Evolutionary conservation across 2,888 invertebrate species (phyloP).

Genomic region (Agelastica alni): DNA sequence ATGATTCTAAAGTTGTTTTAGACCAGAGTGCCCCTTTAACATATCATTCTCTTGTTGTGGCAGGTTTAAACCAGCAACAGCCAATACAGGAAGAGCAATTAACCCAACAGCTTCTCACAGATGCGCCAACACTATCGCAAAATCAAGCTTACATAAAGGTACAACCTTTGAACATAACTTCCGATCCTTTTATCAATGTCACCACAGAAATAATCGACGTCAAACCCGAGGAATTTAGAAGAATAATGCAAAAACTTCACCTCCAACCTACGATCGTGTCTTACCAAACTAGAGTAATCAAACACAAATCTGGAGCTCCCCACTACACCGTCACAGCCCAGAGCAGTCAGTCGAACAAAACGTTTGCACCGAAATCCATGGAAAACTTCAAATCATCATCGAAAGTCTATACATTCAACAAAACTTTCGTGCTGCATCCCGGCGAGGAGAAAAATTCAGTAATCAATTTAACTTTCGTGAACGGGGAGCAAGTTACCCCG

Average conservation of each 20-base stretch:
- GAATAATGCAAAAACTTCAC: slow-evolving; percentile 11
- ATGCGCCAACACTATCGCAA: background rate
- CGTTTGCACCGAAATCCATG: slow-evolving; percentile 12
- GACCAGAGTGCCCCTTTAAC: too few species aligned
- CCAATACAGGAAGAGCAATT: too few species aligned
- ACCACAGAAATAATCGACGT: slow-evolving; percentile 44
- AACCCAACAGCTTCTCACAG: too few species aligned
- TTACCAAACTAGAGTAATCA: slow-evolving; percentile 1
- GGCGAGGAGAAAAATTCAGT: slow-evolving; percentile 21
- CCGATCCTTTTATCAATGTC: slow-evolving; percentile 36
- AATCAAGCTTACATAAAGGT: background rate
- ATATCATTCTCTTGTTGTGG: too few species aligned
- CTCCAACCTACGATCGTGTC: slow-evolving; percentile 15
- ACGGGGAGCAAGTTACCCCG: slow-evolving; percentile 38
- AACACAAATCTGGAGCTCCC: slow-evolving; percentile 5
- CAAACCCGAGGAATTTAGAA: slow-evolving; percentile 31
- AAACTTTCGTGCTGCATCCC: slow-evolving; percentile 28
- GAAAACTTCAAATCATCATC: slow-evolving; percentile 16
- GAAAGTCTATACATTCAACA: slow-evolving; percentile 25
- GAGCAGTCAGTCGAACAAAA: slow-evolving; percentile 16
- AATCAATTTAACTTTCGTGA: slow-evolving; percentile 38
- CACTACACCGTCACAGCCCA: slow-evolving; percentile 17
- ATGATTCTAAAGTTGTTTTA: too few species aligned
- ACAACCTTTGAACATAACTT: too few species aligned
- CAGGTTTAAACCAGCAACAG: background rate